Conservation (phyloP, 2,797 vertebrate species). For the Momotus momota region DNA sequence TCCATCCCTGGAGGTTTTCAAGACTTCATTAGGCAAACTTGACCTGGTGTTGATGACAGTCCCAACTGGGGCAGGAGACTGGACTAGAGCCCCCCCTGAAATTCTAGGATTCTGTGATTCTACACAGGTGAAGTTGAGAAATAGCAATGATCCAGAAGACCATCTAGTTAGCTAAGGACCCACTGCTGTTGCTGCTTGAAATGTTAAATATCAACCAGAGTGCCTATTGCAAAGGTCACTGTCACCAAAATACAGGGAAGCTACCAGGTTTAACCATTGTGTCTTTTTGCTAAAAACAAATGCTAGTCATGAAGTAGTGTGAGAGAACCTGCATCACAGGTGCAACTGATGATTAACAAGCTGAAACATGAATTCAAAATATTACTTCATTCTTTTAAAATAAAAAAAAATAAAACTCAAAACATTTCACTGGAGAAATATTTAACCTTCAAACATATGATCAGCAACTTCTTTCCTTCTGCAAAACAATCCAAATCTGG, state of each 20-base stretch:
- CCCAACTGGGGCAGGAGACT: background rate
- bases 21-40: background rate
- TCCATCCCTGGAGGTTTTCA: background rate
- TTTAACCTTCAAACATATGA: background rate
- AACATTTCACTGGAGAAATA: background rate
- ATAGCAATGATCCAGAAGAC: background rate
- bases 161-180: background rate
- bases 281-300: background rate
- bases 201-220: background rate
- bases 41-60: background rate
- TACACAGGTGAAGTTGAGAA: background rate
- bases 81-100: accelerated
- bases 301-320: background rate
- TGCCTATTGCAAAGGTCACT: background rate
- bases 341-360: background rate
- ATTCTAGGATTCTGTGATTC: background rate
- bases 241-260: background rate
- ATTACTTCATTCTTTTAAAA: constrained; percentile 3
- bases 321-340: background rate
- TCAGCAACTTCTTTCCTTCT: background rate
- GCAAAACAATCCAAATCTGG: background rate
- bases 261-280: background rate
- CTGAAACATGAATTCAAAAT: background rate
- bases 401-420: background rate
- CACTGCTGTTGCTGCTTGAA: background rate